Evolutionary conservation across 2,888 invertebrate species (phyloP), one percentile per base, ranked within the genome.

Genomic region (Phengaris alcon): DNA sequence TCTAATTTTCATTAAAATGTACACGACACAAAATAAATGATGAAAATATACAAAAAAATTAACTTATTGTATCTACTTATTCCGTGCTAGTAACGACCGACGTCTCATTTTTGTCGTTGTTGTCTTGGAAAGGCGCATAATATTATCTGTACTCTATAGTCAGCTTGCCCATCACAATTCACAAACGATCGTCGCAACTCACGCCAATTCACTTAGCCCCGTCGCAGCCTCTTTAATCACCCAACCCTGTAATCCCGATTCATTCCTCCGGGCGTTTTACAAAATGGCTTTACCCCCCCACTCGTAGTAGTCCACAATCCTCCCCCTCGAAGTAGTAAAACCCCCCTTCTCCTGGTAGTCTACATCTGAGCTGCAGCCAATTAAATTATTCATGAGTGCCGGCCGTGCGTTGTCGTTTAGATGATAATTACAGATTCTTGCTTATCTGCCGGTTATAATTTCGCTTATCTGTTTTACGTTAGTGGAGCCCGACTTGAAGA

Each of bases 361-460:
- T 68, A 77, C 75, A 74, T 78, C 75, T 75, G 78, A 77, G 77
- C 78, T 80, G 80, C 80, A 80, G 78, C 84, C 86, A 88, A 88
- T 90, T 90, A 89, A 88, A 83, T 89, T 90, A 90, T 90, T 90
- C 88, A 90, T 90, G 90, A 89, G 83, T 78, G 77, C 74, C 80
- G 82, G 83, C 78, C 80, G 81, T 79, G 79, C 81, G 80, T 81
- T 81, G 82, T 81, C 82, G 80, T 81, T 82, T 82, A 82, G 82
- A 82, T 82, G 80, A 82, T 83, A 82, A 83, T 83, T 82, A 82
- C 79, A 82, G 82, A 83, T 83, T 81, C 79, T 75, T 75, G 69
- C 80, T 82, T 82, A 82, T 80, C 81, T 80, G 76, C 59, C 77
- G 73, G 77, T 80, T 80, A 80, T 82, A 80, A 82, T 80, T 81